phyloP scores from a whole-genome alignment of 2,797 vertebrate genomes.

The Eulemur coronatus region DNA sequence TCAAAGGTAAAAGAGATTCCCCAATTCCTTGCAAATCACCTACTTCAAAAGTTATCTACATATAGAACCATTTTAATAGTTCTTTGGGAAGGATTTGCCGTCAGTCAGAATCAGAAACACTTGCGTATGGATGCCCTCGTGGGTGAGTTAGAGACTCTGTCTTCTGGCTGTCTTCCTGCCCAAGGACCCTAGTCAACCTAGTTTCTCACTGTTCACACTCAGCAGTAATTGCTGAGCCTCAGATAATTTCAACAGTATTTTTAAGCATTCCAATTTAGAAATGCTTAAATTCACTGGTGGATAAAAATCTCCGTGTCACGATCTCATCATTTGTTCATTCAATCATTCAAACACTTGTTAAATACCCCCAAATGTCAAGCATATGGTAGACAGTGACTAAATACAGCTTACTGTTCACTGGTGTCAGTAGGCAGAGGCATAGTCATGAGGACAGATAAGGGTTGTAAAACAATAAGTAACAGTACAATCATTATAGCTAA shows the following conservation, averaged over 20 bases:
- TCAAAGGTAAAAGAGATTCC: not conserved
- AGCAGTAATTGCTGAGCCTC: not conserved
- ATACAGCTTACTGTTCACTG: not conserved
- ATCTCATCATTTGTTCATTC: not conserved
- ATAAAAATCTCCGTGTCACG: not conserved
- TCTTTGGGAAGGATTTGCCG: not conserved
- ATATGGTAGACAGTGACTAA: not conserved
- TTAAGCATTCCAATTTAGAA: conserved; percentile 10
- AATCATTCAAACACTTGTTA: not conserved
- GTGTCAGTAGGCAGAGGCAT: not conserved
- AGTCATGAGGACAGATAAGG: not conserved
- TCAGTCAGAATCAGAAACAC: not conserved
- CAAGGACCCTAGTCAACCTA: not conserved
- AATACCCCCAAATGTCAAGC: not conserved
- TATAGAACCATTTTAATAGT: not conserved
- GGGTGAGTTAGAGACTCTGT: not conserved
- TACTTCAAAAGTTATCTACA: not conserved
- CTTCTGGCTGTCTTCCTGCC: not conserved
- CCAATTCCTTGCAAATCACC: not conserved
- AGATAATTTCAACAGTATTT: not conserved
- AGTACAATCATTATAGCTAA: not conserved
- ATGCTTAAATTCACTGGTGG: not conserved
- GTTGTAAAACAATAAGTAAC: not conserved
- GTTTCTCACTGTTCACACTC: not conserved
- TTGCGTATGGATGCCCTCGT: not conserved